These are phyloP conservation scores for Ypsolopha sequella DNA, from an alignment of 2,888 invertebrate genomes.

Conservation along the genomic window DNA sequence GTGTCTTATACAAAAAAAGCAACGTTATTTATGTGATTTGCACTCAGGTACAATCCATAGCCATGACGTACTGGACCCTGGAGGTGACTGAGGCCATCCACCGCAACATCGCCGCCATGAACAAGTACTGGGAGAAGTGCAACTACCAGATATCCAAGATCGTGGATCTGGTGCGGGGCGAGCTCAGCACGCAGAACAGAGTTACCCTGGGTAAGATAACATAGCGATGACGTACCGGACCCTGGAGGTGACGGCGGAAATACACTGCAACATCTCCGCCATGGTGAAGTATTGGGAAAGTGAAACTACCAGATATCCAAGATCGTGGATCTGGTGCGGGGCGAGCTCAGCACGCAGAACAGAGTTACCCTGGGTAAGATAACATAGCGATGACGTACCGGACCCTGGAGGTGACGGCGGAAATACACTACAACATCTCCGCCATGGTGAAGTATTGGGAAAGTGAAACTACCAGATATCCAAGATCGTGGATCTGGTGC, in stretches of 20 bases:
- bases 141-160: conserved; percentile 85
- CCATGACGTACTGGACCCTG: conserved; percentile 90
- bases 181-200: conserved; percentile 86
- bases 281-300: conserved; percentile 76
- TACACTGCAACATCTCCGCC: conserved; percentile 67
- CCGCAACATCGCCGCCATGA: conserved; percentile 65
- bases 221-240: conserved; percentile 83
- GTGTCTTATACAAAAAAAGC: too few species aligned
- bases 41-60: conserved; percentile 81
- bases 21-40: too few species aligned
- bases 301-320: conserved; percentile 84
- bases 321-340: conserved; percentile 88
- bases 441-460: conserved; percentile 75
- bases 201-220: conserved; percentile 80
- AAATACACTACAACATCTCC: conserved; percentile 72
- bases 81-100: conserved; percentile 87
- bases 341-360: conserved; percentile 87
- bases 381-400: conserved; percentile 73
- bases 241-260: conserved; percentile 84
- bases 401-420: conserved; percentile 89
- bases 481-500: conserved; percentile 85
- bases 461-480: conserved; percentile 83
- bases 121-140: conserved; percentile 76
- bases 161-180: conserved; percentile 89
- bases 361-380: conserved; percentile 84